Percentiles rank a stretch among this genome's conserved stretches.
phyloP scores from a whole-genome alignment of 30 jellyfish, hydroid and myxozoan genomes.

The Cassiopea andromeda region DNA sequence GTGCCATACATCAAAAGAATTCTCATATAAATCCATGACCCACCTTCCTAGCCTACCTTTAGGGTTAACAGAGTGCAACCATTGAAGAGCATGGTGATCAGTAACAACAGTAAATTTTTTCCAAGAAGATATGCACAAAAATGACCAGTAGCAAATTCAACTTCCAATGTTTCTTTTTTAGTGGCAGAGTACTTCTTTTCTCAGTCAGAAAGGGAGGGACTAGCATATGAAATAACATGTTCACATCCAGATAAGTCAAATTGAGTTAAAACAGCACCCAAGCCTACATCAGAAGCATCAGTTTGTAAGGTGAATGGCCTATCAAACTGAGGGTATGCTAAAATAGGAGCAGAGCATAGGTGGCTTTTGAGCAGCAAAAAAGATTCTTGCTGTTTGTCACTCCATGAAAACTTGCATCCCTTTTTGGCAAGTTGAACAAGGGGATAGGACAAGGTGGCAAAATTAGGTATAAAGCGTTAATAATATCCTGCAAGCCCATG shows the following conservation, averaged over 20 bases:
- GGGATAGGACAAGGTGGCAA: too few species aligned
- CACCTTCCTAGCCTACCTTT: slow-evolving; percentile 32
- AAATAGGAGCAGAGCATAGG: too few species aligned
- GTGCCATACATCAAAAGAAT: slow-evolving; percentile 26
- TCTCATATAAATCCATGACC: slow-evolving; percentile 47
- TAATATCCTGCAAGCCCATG: slow-evolving; percentile 46
- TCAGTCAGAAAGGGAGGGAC: slow-evolving; percentile 36
- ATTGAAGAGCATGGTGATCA: slow-evolving; percentile 41
- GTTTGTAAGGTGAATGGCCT: too few species aligned
- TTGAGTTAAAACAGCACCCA: too few species aligned
- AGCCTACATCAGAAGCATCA: too few species aligned
- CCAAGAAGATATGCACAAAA: too few species aligned
- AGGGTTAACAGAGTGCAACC: slow-evolving; percentile 35
- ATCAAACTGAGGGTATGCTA: too few species aligned
- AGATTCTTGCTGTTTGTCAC: slow-evolving; percentile 27
- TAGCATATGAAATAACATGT: not conserved
- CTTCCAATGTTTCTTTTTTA: slow-evolving; percentile 60
- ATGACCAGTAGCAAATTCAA: slow-evolving; percentile 18
- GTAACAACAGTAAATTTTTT: too few species aligned
- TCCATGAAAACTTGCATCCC: slow-evolving; percentile 39
- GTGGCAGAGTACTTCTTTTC: slow-evolving; percentile 64
- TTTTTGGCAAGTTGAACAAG: slow-evolving; percentile 12
- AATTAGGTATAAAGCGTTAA: too few species aligned
- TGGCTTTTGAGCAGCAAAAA: not conserved
- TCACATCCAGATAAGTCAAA: too few species aligned